Conservation (phyloP, 2,797 vertebrate species). For the Gobio occitaniae region DNA sequence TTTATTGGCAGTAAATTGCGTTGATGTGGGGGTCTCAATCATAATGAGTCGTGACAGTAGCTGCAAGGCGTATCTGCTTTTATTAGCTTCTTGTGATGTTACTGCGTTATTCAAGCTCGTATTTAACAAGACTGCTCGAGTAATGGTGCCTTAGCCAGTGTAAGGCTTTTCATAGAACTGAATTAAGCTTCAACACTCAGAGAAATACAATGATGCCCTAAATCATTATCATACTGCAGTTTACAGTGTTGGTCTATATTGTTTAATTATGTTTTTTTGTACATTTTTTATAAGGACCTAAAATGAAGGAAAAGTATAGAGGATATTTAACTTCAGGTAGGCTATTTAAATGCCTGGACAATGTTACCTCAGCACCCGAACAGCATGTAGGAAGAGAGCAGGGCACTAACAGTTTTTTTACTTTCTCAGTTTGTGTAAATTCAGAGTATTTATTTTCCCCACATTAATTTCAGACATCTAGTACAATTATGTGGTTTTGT, state of each 20-base stretch:
- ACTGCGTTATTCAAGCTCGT: constrained; percentile 26
- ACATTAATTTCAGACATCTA: no score
- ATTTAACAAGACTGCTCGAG: constrained; percentile 41
- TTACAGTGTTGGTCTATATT: constrained; percentile 15
- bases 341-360: neutral
- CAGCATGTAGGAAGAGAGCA: neutral
- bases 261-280: constrained; percentile 20
- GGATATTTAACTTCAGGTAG: neutral
- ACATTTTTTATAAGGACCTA: neutral
- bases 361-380: neutral
- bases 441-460: no score
- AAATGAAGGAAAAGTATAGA: neutral
- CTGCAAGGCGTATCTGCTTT: constrained; percentile 86
- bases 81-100: constrained; percentile 40
- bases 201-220: neutral
- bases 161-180: neutral
- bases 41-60: constrained; percentile 88
- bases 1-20: constrained; percentile 93
- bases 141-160: neutral
- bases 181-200: neutral
- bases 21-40: constrained; percentile 85
- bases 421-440: no score
- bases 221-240: constrained; percentile 17
- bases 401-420: no score
- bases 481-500: no score